A percentile compares a stretch with the other conserved stretches of the same genome.
These are phyloP conservation scores for Muntiacus muntjak DNA, from an alignment of 2,113 vertebrate genomes.

Conservation along the genomic window DNA sequence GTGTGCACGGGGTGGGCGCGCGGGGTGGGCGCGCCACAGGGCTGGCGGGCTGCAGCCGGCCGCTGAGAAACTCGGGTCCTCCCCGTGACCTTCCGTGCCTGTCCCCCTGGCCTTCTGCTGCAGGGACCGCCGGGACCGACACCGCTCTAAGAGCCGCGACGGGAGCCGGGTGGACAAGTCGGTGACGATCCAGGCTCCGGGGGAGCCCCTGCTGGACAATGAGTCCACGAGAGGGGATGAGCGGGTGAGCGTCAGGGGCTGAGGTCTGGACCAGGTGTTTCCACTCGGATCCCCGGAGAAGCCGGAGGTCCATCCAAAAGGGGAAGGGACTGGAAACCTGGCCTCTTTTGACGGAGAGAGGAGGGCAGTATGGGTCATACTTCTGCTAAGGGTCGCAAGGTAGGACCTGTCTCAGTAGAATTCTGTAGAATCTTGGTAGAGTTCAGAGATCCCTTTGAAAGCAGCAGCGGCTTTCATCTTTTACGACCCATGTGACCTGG, in stretches of 20 bases:
- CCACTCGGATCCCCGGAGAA: background rate
- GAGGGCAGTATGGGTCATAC: background rate
- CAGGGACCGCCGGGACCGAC: slow-evolving; percentile 91
- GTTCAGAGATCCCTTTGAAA: background rate
- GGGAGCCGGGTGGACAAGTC: slow-evolving; percentile 94
- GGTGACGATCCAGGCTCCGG: slow-evolving; percentile 95
- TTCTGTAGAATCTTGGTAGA: background rate
- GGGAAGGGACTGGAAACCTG: background rate
- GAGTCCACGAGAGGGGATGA: slow-evolving; percentile 95
- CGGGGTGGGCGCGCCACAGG: background rate
- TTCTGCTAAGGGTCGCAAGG: background rate
- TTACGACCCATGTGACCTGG: background rate
- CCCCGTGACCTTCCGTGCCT: background rate
- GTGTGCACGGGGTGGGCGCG: background rate
- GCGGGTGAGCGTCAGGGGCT: slow-evolving; percentile 76
- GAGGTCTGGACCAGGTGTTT: background rate
- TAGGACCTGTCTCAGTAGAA: background rate
- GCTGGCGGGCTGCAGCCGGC: too few relatives aligned
- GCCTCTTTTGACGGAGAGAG: background rate
- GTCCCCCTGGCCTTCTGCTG: background rate
- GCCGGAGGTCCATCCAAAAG: background rate
- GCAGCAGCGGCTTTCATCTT: background rate
- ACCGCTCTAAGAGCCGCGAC: slow-evolving; percentile 91
- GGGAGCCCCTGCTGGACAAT: slow-evolving; percentile 93
- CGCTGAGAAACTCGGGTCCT: too few relatives aligned